Conservation (phyloP, 2,113 vertebrate species). For the Leuciscus idus region DNA sequence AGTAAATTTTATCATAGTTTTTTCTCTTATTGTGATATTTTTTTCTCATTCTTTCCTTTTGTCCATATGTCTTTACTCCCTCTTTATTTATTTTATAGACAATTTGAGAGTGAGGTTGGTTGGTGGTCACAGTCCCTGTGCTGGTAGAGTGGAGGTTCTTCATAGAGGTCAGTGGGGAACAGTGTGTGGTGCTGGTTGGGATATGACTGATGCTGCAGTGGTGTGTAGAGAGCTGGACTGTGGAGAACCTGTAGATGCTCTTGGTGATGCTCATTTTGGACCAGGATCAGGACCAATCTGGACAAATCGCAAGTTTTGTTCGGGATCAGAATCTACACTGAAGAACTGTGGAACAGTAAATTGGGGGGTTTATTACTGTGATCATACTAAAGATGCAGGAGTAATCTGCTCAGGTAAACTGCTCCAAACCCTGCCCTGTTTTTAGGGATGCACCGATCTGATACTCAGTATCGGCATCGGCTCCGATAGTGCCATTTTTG, state of each 20-base stretch:
- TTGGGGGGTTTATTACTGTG: neutral
- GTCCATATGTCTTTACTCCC: too few relatives aligned
- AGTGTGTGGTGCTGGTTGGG: neutral
- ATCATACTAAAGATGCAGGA: neutral
- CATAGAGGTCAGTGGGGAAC: neutral
- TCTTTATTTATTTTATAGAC: neutral
- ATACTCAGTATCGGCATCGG: too few relatives aligned
- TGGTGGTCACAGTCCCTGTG: conserved; percentile 1
- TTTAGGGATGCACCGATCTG: too few relatives aligned
- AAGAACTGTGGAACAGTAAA: neutral
- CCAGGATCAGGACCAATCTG: neutral
- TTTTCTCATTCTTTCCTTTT: too few relatives aligned
- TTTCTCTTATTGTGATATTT: too few relatives aligned
- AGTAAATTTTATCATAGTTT: too few relatives aligned
- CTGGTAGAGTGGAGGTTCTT: conserved; percentile 25
- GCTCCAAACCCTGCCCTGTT: too few relatives aligned
- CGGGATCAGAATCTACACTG: neutral
- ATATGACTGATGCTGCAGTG: conserved; percentile 7
- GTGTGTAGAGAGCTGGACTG: conserved; percentile 48
- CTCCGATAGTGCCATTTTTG: too few relatives aligned
- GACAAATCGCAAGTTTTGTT: too few relatives aligned
- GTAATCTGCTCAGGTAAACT: conserved; percentile 1
- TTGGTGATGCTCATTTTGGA: neutral
- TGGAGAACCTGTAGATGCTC: neutral
- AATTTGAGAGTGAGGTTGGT: conserved; percentile 10